Evolutionary conservation across 1,140 invertebrate genomes (phyloP).

Genomic region (Thaumetopoea pityocampa): DNA sequence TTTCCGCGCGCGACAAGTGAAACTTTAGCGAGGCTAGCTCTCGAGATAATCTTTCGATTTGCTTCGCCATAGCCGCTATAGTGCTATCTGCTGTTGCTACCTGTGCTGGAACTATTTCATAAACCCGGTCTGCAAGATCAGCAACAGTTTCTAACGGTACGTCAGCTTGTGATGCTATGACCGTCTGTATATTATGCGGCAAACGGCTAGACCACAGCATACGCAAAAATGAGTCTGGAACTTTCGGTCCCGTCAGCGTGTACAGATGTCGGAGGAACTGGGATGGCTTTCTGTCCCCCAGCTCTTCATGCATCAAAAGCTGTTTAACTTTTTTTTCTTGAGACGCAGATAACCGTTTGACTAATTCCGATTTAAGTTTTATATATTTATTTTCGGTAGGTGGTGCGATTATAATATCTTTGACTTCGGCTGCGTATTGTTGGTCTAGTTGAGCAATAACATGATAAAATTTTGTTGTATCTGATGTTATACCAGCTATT

Average conservation of each 20-base stretch:
- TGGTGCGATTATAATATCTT: conserved; percentile 3
- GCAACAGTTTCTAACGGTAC: too few relatives aligned
- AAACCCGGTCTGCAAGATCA: too few relatives aligned
- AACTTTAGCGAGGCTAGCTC: background rate
- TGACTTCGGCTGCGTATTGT: background rate
- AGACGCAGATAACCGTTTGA: conserved; percentile 2
- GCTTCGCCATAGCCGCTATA: background rate
- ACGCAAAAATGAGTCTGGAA: conserved; percentile 19
- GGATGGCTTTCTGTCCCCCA: conserved; percentile 30
- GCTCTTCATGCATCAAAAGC: conserved; percentile 23
- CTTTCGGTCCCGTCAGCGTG: conserved; percentile 13
- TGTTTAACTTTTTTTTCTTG: conserved; percentile 19
- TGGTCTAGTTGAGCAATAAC: background rate
- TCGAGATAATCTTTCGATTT: background rate
- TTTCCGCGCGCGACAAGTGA: background rate
- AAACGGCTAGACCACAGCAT: conserved; percentile 34
- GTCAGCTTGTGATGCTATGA: conserved; percentile 5
- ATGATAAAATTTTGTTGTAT: background rate
- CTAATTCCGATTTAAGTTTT: conserved; percentile 9
- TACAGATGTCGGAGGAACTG: conserved; percentile 19
- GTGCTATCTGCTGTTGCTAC: background rate
- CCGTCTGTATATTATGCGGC: conserved; percentile 5
- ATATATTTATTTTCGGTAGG: background rate
- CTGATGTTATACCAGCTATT: background rate
- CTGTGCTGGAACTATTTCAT: conserved; percentile 3